These are phyloP conservation scores for Pachycephus smyrnensis DNA, from an alignment of 2,888 invertebrate genomes.

Conservation along the genomic window DNA sequence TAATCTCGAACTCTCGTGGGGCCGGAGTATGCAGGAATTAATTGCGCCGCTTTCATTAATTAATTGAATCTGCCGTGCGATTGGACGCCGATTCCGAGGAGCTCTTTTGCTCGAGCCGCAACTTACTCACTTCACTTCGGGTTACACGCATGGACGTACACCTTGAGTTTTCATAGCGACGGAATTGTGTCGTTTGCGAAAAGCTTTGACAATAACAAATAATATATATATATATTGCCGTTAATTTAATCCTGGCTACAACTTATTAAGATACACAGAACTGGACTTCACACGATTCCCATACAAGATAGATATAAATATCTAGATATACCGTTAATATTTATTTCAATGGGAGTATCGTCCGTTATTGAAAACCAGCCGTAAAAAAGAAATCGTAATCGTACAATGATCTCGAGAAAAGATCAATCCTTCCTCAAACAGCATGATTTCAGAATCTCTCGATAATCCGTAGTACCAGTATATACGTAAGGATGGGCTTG, in stretches of 20 bases:
- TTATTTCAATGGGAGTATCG: neutral
- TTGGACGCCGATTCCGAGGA: slow-evolving; percentile 43
- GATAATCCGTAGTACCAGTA: neutral
- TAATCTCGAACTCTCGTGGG: slow-evolving; percentile 43
- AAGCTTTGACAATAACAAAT: neutral
- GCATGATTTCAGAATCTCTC: neutral
- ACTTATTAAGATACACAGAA: neutral
- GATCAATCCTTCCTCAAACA: neutral
- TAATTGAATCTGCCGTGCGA: slow-evolving; percentile 55
- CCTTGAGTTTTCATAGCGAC: neutral
- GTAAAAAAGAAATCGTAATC: neutral
- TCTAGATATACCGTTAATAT: neutral
- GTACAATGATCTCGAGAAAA: neutral
- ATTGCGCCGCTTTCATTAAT: slow-evolving; percentile 59
- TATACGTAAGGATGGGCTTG: neutral
- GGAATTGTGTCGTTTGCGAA: neutral
- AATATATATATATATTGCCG: neutral
- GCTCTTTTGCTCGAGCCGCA: slow-evolving; percentile 2
- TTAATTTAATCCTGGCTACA: neutral
- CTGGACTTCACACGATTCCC: neutral
- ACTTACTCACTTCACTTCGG: neutral
- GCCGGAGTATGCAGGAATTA: slow-evolving; percentile 40
- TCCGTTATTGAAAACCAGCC: neutral
- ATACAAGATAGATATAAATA: neutral
- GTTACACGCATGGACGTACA: neutral